Evolutionary conservation across 2,113 vertebrate species (phyloP).

Genomic region (Aegotheles bennettii): DNA sequence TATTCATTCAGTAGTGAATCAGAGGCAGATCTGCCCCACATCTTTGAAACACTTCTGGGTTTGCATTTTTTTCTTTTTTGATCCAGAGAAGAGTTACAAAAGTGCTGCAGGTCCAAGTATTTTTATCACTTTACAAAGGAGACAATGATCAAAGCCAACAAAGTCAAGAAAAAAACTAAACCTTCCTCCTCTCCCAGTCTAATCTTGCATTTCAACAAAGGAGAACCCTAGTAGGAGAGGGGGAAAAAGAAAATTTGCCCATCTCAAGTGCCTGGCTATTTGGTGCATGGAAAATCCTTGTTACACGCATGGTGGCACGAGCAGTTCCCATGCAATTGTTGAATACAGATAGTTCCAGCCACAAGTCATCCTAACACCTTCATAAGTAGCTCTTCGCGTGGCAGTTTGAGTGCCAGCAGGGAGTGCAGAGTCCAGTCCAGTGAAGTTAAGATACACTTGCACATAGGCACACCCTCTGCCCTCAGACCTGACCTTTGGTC

Average conservation of each 20-base stretch:
- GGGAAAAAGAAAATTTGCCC: conserved; percentile 31
- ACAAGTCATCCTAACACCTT: background rate
- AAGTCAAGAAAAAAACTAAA: conserved; percentile 60
- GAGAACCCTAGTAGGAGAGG: conserved; percentile 16
- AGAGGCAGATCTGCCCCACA: conserved; percentile 36
- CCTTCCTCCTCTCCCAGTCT: conserved; percentile 57
- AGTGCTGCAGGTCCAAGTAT: conserved; percentile 70
- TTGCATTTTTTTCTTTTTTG: conserved; percentile 57
- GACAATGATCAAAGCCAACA: conserved; percentile 68
- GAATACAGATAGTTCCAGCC: conserved; percentile 7
- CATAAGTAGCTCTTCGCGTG: background rate
- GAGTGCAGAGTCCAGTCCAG: conserved; percentile 19
- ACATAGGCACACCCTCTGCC: background rate
- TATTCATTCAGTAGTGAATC: conserved; percentile 73
- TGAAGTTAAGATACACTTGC: background rate
- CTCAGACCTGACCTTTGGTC: background rate
- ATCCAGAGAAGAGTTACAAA: conserved; percentile 64
- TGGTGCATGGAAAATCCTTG: conserved; percentile 40
- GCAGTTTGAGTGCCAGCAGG: conserved; percentile 26
- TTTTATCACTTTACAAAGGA: conserved; percentile 67
- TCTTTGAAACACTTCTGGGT: conserved; percentile 64
- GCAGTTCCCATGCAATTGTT: background rate
- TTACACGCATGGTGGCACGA: background rate
- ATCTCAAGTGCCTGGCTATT: conserved; percentile 68
- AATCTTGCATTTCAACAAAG: conserved; percentile 9